Percentiles rank a stretch among this genome's conserved stretches.
Evolutionary conservation across 2,113 vertebrate genomes (phyloP).

Genomic region (Phrynosoma platyrhinos): DNA sequence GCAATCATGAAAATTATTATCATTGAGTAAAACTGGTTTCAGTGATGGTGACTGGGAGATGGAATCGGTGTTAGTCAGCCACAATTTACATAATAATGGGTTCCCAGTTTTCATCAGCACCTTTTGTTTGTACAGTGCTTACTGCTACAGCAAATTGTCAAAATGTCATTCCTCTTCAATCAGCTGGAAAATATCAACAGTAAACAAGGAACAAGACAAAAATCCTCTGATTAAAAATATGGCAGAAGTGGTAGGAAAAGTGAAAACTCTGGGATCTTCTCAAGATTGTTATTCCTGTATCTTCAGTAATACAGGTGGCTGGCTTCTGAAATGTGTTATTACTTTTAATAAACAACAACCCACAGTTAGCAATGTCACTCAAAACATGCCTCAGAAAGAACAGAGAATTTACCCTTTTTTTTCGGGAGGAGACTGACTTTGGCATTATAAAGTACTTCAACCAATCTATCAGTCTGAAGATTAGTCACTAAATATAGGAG

Average conservation of each 20-base stretch:
- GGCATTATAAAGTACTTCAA: conserved; percentile 7
- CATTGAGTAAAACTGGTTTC: conserved; percentile 87
- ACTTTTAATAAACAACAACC: conserved; percentile 70
- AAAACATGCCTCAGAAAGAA: conserved; percentile 36
- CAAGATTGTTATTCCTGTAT: conserved; percentile 55
- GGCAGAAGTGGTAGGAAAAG: conserved; percentile 60
- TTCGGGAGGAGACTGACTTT: conserved; percentile 5
- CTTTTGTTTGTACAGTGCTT: conserved; percentile 92
- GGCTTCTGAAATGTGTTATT: conserved; percentile 59
- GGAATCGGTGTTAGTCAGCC: conserved; percentile 88
- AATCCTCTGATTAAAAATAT: conserved; percentile 84
- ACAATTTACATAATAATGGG: conserved; percentile 97
- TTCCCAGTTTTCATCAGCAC: conserved; percentile 90
- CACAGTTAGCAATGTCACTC: conserved; percentile 45
- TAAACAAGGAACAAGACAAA: conserved; percentile 84
- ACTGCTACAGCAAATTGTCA: conserved; percentile 91
- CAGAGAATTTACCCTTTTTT: conserved; percentile 53
- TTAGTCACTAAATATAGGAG: not conserved
- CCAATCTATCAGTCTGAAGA: conserved; percentile 16
- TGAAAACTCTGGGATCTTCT: conserved; percentile 48
- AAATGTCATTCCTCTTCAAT: conserved; percentile 93
- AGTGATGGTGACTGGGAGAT: conserved; percentile 85
- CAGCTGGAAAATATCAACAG: conserved; percentile 86
- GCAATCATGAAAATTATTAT: conserved; percentile 96
- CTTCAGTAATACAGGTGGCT: conserved; percentile 51